These are phyloP conservation scores for Hedychridium roseum DNA, from an alignment of 2,888 invertebrate species.

Conservation along the genomic window DNA sequence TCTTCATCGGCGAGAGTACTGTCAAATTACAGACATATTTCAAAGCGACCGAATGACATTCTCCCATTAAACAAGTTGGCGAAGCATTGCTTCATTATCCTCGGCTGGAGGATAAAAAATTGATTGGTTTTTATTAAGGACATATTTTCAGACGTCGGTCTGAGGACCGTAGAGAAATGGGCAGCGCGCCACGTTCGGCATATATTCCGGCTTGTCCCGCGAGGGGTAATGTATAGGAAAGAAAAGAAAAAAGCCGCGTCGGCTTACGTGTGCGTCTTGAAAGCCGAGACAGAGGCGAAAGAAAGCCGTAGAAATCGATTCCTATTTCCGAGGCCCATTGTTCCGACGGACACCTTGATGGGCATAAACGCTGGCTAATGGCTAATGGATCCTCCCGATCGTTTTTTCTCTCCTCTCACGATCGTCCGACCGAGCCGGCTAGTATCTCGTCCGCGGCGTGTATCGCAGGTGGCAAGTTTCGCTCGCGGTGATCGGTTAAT, in stretches of 20 bases:
- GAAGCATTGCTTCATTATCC: no score
- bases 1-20: no score
- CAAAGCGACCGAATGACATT: no score
- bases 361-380: conserved; percentile 47
- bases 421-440: conserved; percentile 3
- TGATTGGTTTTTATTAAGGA: neutral
- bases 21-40: no score
- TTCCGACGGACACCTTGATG: conserved; percentile 43
- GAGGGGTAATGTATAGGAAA: neutral
- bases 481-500: conserved; percentile 23
- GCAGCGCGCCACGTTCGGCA: no score
- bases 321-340: conserved; percentile 42
- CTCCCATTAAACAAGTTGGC: no score
- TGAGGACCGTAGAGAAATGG: no score
- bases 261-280: neutral
- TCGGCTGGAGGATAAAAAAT: conserved; percentile 1
- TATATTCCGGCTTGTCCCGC: neutral
- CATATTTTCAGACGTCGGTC: neutral
- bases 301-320: conserved; percentile 44
- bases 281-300: conserved; percentile 23
- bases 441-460: neutral
- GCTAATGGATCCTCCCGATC: conserved; percentile 47
- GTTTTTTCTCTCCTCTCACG: conserved; percentile 18
- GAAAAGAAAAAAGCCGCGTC: conserved; percentile 3
- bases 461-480: conserved; percentile 24